These are phyloP conservation scores for Takifugu flavidus DNA, from an alignment of 2,113 vertebrate genomes.

Conservation along the genomic window DNA sequence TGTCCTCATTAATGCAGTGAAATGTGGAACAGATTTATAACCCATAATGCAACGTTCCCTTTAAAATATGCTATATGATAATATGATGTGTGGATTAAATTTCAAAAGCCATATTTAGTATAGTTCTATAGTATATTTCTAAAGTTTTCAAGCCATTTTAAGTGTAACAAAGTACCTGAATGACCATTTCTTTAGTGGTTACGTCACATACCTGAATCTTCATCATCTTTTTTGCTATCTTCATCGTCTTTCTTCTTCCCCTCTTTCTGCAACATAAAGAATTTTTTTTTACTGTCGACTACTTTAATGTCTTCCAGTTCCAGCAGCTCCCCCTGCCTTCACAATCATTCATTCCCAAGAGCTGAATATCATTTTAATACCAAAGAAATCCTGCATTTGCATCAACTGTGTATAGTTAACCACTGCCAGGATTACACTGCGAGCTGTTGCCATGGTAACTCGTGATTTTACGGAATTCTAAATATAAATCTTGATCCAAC, in stretches of 20 bases:
- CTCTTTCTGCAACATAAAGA: conserved; percentile 60
- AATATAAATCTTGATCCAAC: conserved; percentile 36
- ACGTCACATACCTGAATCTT: conserved; percentile 59
- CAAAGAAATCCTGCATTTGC: no score
- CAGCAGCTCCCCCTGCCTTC: neutral
- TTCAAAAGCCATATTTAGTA: no score
- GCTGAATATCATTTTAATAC: no score
- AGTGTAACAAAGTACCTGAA: no score
- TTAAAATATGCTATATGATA: no score
- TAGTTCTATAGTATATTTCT: no score
- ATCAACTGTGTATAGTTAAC: no score
- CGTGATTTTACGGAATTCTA: conserved; percentile 19
- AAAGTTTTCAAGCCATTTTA: no score
- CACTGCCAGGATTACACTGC: no score
- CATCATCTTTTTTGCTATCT: conserved; percentile 80
- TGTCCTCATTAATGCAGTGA: neutral
- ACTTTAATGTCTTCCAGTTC: neutral
- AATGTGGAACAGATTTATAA: neutral
- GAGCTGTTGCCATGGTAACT: conserved; percentile 34
- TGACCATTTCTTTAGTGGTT: neutral
- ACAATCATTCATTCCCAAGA: neutral
- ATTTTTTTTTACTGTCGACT: conserved; percentile 8
- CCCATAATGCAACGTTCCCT: neutral
- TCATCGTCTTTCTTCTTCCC: conserved; percentile 74
- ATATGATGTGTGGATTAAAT: no score